Percentiles rank a stretch among this genome's conserved stretches.
Evolutionary conservation across 2,797 vertebrate species (phyloP).

Genomic region (Holocentrus rufus): DNA sequence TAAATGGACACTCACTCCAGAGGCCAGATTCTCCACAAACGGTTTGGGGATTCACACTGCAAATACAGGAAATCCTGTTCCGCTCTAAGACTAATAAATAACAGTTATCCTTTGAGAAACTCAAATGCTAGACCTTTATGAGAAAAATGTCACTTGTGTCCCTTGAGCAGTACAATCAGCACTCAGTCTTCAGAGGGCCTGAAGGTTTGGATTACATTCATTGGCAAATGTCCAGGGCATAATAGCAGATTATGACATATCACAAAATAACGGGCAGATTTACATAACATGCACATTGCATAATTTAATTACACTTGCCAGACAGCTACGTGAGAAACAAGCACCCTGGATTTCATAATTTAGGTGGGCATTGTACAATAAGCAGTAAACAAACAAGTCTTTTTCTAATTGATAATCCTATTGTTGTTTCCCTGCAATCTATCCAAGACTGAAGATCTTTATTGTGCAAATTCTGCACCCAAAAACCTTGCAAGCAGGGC

Average conservation of each 20-base stretch:
- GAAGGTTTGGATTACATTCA: conserved; percentile 28
- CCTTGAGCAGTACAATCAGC: not conserved
- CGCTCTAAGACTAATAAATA: not conserved
- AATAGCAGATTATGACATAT: too few relatives aligned
- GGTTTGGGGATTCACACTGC: conserved; percentile 11
- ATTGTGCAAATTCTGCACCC: conserved; percentile 19
- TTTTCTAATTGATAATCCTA: conserved; percentile 44
- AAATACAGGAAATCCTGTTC: conserved; percentile 21
- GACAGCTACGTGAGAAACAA: not conserved
- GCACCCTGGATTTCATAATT: conserved; percentile 15
- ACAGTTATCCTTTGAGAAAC: not conserved
- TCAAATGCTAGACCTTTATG: not conserved
- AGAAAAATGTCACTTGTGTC: not conserved
- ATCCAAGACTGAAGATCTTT: not conserved
- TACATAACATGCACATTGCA: conserved; percentile 48
- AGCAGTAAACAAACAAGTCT: conserved; percentile 10
- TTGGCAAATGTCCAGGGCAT: conserved; percentile 32
- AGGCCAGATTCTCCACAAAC: not conserved
- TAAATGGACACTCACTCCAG: not conserved
- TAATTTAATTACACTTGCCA: conserved; percentile 46
- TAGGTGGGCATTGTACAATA: conserved; percentile 4
- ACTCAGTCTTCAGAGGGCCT: not conserved
- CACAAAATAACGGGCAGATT: conserved; percentile 58
- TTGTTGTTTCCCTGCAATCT: conserved; percentile 24
- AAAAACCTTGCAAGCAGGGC: not conserved